Conservation (phyloP, 1,140 invertebrate species). For the Dendrolimus kikuchii region DNA sequence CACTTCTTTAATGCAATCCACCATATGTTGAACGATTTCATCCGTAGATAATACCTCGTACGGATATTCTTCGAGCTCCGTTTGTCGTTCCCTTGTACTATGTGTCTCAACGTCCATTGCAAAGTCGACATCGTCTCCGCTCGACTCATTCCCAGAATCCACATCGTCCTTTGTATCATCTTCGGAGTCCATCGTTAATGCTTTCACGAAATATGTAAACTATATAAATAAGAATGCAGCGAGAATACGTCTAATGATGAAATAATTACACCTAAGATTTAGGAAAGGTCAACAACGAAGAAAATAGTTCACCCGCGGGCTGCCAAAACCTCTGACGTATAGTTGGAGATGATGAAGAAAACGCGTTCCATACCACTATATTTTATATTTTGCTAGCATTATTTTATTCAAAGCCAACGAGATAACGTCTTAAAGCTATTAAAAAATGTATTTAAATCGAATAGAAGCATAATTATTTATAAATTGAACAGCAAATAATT, state of each 20-base stretch:
- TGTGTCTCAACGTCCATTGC: constrained; percentile 91
- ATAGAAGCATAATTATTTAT: no score
- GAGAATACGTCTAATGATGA: constrained; percentile 60
- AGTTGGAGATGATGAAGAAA: constrained; percentile 15
- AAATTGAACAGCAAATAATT: no score
- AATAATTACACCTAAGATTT: constrained; percentile 73
- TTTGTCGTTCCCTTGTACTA: constrained; percentile 82
- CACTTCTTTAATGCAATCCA: constrained; percentile 97
- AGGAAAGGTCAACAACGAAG: constrained; percentile 73
- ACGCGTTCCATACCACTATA: not conserved
- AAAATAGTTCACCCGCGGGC: constrained; percentile 72
- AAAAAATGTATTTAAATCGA: no score
- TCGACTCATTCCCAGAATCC: constrained; percentile 93
- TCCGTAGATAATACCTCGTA: constrained; percentile 96
- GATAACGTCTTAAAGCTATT: no score
- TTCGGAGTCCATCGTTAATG: constrained; percentile 87
- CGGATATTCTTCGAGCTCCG: constrained; percentile 91
- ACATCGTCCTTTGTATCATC: constrained; percentile 91
- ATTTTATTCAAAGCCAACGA: no score
- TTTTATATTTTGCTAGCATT: no score
- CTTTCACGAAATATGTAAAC: constrained; percentile 43
- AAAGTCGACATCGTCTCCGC: constrained; percentile 91
- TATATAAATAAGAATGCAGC: constrained; percentile 48
- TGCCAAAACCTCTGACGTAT: constrained; percentile 71
- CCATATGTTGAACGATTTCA: constrained; percentile 97